Evolutionary conservation across 2,113 vertebrate genomes (phyloP).

Genomic region (Dicerorhinus sumatrensis): DNA sequence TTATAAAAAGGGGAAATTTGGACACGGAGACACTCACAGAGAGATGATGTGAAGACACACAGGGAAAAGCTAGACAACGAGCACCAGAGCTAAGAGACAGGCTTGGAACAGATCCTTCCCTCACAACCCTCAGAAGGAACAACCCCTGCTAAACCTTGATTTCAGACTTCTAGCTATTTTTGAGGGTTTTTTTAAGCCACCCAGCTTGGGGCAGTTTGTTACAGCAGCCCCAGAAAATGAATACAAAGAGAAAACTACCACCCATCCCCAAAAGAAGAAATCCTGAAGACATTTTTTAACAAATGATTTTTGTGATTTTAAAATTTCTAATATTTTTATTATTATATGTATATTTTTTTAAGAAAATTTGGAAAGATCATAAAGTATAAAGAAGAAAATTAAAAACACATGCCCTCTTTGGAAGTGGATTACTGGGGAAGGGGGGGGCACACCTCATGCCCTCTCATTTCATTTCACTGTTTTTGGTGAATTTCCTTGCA

Average conservation of each 20-base stretch:
- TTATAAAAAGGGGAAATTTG: not conserved
- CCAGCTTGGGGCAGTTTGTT: not conserved
- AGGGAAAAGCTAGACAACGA: not conserved
- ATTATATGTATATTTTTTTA: not conserved
- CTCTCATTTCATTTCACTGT: not conserved
- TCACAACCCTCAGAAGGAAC: not conserved
- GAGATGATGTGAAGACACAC: not conserved
- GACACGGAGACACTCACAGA: not conserved
- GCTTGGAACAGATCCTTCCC: not conserved
- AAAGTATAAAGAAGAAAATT: constrained; percentile 23
- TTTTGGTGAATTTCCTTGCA: not conserved
- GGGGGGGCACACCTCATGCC: too few relatives aligned
- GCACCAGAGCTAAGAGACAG: not conserved
- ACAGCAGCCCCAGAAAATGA: not conserved
- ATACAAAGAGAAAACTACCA: not conserved
- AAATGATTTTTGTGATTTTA: constrained; percentile 9
- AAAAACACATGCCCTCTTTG: not conserved
- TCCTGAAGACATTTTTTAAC: not conserved
- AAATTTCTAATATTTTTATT: not conserved
- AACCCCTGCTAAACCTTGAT: not conserved
- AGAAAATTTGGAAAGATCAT: not conserved
- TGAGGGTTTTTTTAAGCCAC: not conserved
- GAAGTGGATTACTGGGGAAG: not conserved
- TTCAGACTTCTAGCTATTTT: not conserved
- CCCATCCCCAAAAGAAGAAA: not conserved